Conservation (phyloP, 2,888 invertebrate species). For the Chymomyza amoena region DNA sequence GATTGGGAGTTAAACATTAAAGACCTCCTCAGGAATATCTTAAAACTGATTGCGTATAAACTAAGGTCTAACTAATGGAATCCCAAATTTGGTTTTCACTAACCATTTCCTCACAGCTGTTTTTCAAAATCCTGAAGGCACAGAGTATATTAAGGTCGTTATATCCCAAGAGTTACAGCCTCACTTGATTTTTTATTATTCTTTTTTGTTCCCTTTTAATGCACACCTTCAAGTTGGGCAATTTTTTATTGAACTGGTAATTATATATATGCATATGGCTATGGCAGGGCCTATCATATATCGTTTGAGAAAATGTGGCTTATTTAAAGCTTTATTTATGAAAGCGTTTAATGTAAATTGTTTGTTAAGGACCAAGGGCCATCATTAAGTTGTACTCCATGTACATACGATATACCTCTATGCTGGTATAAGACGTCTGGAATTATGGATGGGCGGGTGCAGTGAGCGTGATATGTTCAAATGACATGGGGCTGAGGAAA, state of each 20-base stretch:
- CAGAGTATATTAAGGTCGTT: too few relatives aligned
- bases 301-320: constrained; percentile 38
- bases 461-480: not conserved
- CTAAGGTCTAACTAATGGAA: too few relatives aligned
- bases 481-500: not conserved
- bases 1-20: too few relatives aligned
- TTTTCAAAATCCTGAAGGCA: too few relatives aligned
- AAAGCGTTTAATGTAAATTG: constrained; percentile 73
- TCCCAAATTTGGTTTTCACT: too few relatives aligned
- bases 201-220: constrained; percentile 45
- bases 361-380: constrained; percentile 63
- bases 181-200: too few relatives aligned
- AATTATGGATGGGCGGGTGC: not conserved
- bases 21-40: too few relatives aligned
- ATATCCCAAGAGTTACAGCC: too few relatives aligned
- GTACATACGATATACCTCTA: constrained; percentile 37
- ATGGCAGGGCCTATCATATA: constrained; percentile 24
- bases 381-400: constrained; percentile 44
- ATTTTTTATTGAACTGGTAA: constrained; percentile 59
- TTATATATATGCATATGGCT: constrained; percentile 19
- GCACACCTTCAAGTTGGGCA: constrained; percentile 50
- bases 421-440: not conserved
- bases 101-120: too few relatives aligned
- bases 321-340: constrained; percentile 68
- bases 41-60: too few relatives aligned